Evolutionary conservation across 2,113 vertebrate species (phyloP).

Genomic region (Cricetomys ansorgei): DNA sequence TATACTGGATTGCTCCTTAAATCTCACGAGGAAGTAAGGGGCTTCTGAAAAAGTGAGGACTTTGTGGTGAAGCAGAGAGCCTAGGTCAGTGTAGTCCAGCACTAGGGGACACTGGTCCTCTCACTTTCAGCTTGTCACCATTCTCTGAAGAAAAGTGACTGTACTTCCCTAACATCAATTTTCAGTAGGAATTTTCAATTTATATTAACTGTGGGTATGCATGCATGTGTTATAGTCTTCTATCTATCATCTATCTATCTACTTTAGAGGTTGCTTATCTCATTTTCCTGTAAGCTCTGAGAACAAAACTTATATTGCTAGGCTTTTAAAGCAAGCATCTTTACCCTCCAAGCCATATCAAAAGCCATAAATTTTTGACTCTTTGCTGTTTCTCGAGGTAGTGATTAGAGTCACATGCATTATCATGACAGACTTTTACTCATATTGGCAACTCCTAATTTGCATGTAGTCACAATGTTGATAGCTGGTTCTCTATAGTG

Average conservation of each 20-base stretch:
- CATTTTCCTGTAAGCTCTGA: neutral
- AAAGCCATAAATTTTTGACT: neutral
- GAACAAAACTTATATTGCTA: neutral
- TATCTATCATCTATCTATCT: neutral
- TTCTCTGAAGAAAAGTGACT: no score
- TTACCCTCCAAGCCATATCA: neutral
- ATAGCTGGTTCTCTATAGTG: neutral
- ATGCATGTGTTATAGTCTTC: neutral
- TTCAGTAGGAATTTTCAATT: neutral
- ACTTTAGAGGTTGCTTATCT: neutral
- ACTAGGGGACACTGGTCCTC: no score
- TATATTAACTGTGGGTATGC: no score
- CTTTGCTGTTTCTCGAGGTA: neutral
- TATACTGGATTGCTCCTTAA: no score
- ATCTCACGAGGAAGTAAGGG: no score
- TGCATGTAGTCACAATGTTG: no score
- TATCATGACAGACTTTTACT: accelerated
- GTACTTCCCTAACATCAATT: no score
- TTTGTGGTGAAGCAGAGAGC: no score
- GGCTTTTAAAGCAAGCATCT: neutral
- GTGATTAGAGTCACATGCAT: neutral
- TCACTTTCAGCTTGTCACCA: no score
- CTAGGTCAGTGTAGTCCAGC: no score
- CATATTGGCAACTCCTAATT: neutral
- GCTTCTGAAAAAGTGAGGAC: no score